Evolutionary conservation across 1,140 invertebrate genomes (phyloP), one percentile per base, ranked within the genome.

Genomic region (Branchinecta lynchi): DNA sequence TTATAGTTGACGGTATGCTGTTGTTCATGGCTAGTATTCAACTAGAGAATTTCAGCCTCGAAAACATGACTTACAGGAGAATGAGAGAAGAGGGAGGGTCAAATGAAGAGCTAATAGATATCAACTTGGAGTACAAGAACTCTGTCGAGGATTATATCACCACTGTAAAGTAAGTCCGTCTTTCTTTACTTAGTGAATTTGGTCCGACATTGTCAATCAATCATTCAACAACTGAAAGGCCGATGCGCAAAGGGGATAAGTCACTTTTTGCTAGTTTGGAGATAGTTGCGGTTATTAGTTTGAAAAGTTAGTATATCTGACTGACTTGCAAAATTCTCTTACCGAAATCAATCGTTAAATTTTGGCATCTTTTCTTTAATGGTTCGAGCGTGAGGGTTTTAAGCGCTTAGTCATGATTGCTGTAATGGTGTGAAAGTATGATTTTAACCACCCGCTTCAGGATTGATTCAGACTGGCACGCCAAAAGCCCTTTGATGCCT

Each of bases 111-210:
- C 12, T 60, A 3, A 60, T 60, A 60, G 51, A 60, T 20, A 60
- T 20, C 6, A 12, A 60, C 6, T 6, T 15, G 12, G 51, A 60
- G 17, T 60, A 60, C 6, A 60, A 20, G 51, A 60, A 60, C 6
- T 15, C 51, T 60, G 51, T 60, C 2, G 51, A 60, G 1, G 51
- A 60, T 20, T 60, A 60, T 78, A 83, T 89, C 21, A 85, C 86
- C 44, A 83, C 83, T 71, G 82, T 84, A 69, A 84, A 83, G 86
- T 86, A 77, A 74, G 68, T 66, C 21, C 17, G 20, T 44, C 3
- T 21, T 20, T 71, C 15, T 45, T 70, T 71, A 7, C 70, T 21
- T 66, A 32, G 32, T 1, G 32, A 5, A 32, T 32, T n/a, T 32
- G 32, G 32, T 1, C 32, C 32, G 32, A 32, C 32, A 32, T 32